Percentiles rank a stretch among this genome's conserved stretches.
phyloP scores from a whole-genome alignment of 1,140 invertebrate species.

The Lasioglossum baleicum region DNA sequence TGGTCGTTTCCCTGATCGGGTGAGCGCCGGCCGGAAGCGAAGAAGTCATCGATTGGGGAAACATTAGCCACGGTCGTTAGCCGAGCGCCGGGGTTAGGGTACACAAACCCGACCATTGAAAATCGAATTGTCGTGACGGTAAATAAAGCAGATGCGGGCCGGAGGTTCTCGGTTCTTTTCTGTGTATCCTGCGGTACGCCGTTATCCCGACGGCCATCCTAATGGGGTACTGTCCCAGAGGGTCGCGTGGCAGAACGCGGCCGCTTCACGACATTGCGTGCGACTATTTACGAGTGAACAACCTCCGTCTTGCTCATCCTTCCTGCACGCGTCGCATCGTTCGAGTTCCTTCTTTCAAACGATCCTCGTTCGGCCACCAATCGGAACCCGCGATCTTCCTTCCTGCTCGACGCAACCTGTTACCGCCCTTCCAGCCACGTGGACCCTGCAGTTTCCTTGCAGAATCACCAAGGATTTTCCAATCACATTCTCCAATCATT shows the following conservation, averaged over 20 bases:
- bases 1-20: neutral
- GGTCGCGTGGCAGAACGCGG: conserved; percentile 52
- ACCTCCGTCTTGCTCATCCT: conserved; percentile 43
- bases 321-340: conserved; percentile 24
- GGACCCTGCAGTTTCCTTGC: neutral
- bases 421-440: neutral
- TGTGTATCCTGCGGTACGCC: conserved; percentile 48
- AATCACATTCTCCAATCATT: no score
- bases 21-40: conserved; percentile 11
- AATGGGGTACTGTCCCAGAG: conserved; percentile 55
- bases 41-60: conserved; percentile 40
- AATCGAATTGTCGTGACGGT: conserved; percentile 52
- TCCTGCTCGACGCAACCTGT: conserved; percentile 35
- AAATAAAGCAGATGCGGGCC: conserved; percentile 25
- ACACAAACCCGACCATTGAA: conserved; percentile 23
- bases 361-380: conserved; percentile 6
- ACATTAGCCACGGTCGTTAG: conserved; percentile 57
- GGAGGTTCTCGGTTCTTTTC: neutral
- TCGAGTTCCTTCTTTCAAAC: neutral
- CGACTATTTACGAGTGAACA: conserved; percentile 53
- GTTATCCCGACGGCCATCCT: conserved; percentile 43
- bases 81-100: neutral
- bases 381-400: conserved; percentile 19
- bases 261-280: conserved; percentile 54
- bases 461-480: no score